phyloP scores from a whole-genome alignment of 2,797 vertebrate genomes.

The Euthynnus affinis region DNA sequence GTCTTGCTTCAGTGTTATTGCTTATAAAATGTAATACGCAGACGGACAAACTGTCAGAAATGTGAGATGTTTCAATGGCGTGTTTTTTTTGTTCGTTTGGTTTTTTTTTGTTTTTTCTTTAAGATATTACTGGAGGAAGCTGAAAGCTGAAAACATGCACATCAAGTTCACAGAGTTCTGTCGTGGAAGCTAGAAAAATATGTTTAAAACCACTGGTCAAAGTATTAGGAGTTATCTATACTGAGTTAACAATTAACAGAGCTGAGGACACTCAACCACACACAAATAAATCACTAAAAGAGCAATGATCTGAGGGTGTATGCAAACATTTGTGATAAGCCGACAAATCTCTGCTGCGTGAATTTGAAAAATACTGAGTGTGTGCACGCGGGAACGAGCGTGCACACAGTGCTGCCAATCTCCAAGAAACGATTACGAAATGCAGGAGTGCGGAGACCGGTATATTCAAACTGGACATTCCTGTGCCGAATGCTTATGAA shows the following conservation, averaged over 20 bases:
- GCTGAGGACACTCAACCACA: slow-evolving; percentile 50
- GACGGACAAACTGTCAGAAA: neutral
- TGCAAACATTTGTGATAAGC: slow-evolving; percentile 67
- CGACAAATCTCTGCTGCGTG: slow-evolving; percentile 38
- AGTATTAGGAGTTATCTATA: slow-evolving; percentile 78
- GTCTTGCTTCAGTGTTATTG: neutral
- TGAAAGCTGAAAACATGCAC: slow-evolving; percentile 26
- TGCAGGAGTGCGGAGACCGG: neutral
- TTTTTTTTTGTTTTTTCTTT: too few species aligned
- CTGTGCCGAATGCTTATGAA: slow-evolving; percentile 4
- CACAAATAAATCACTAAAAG: slow-evolving; percentile 28
- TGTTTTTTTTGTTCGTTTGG: too few species aligned
- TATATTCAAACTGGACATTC: neutral
- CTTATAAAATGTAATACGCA: neutral
- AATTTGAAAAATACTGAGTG: slow-evolving; percentile 1
- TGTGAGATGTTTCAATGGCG: neutral
- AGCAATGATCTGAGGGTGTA: slow-evolving; percentile 63
- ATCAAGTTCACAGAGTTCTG: slow-evolving; percentile 60
- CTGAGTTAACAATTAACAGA: slow-evolving; percentile 76
- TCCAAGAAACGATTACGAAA: slow-evolving; percentile 4
- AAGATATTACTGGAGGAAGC: neutral
- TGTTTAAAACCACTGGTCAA: slow-evolving; percentile 71
- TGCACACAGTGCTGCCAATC: neutral
- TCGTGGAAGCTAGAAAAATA: slow-evolving; percentile 41
- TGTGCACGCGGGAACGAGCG: neutral